Conservation (phyloP, 2,113 vertebrate species). For the Gracilinanus agilis region DNA sequence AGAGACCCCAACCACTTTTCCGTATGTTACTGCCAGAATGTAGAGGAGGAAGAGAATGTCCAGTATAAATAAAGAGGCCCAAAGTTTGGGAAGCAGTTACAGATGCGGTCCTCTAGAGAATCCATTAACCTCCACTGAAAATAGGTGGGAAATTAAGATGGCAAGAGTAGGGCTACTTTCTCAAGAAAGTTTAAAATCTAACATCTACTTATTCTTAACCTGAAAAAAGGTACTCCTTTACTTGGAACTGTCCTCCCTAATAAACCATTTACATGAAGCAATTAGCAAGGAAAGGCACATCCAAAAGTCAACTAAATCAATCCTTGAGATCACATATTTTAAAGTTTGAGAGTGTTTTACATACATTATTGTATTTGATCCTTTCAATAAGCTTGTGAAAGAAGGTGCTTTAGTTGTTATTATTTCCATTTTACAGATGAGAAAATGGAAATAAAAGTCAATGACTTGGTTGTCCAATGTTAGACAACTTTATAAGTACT, state of each 20-base stretch:
- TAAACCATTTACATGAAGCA: not conserved
- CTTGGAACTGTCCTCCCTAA: not conserved
- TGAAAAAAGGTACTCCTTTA: not conserved
- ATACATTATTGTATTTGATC: not conserved
- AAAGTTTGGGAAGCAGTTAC: constrained; percentile 13
- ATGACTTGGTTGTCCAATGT: not conserved
- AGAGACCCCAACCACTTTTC: not conserved
- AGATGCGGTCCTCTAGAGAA: not conserved
- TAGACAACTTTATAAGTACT: not conserved
- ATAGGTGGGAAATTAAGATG: not conserved
- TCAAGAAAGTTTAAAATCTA: not conserved
- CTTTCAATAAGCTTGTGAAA: not conserved
- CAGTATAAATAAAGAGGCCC: constrained; percentile 11
- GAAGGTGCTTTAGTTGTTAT: not conserved
- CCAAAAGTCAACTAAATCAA: not conserved
- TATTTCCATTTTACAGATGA: not conserved
- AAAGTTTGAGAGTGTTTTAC: not conserved
- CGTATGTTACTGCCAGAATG: not conserved
- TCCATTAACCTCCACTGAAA: not conserved
- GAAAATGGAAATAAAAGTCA: not conserved
- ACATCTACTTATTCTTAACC: not conserved
- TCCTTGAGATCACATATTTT: not conserved
- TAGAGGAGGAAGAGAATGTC: not conserved
- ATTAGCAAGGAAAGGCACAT: not conserved
- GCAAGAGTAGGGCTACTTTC: not conserved